A percentile compares a stretch with the other conserved stretches of the same genome.
These are phyloP conservation scores for Melangyna quadrimaculata DNA, from an alignment of 2,888 invertebrate species.

Conservation along the genomic window DNA sequence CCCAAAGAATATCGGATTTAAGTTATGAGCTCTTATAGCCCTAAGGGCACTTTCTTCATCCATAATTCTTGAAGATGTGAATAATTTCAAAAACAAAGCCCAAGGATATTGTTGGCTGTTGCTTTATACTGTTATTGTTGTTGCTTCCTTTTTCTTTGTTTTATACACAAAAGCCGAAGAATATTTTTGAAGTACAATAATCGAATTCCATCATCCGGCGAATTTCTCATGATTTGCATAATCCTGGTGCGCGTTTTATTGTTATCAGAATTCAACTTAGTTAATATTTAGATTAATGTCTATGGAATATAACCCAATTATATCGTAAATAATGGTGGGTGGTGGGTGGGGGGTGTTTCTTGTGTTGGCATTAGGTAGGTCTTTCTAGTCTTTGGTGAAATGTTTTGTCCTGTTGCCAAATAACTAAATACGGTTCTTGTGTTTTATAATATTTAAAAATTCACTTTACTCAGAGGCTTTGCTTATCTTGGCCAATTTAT, in stretches of 20 bases:
- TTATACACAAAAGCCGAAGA: constrained; percentile 16
- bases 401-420: background rate
- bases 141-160: background rate
- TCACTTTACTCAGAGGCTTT: constrained; percentile 34
- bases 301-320: constrained; percentile 67
- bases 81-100: constrained; percentile 46
- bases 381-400: background rate
- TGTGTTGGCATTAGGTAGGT: background rate
- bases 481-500: constrained; percentile 48
- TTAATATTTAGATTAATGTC: constrained; percentile 68
- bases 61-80: constrained; percentile 49
- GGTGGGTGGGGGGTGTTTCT: background rate
- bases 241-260: constrained; percentile 46
- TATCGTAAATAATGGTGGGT: constrained; percentile 47
- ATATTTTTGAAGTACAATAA: constrained; percentile 54
- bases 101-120: constrained; percentile 19
- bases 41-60: constrained; percentile 11
- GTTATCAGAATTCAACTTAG: constrained; percentile 68
- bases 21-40: constrained; percentile 37
- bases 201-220: constrained; percentile 68
- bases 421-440: constrained; percentile 6
- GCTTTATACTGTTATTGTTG: constrained; percentile 12
- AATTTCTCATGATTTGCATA: constrained; percentile 70
- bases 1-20: constrained; percentile 23
- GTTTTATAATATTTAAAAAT: constrained; percentile 47